phyloP scores from a whole-genome alignment of 2,888 invertebrate species.

The Ecdyonurus torrentis region DNA sequence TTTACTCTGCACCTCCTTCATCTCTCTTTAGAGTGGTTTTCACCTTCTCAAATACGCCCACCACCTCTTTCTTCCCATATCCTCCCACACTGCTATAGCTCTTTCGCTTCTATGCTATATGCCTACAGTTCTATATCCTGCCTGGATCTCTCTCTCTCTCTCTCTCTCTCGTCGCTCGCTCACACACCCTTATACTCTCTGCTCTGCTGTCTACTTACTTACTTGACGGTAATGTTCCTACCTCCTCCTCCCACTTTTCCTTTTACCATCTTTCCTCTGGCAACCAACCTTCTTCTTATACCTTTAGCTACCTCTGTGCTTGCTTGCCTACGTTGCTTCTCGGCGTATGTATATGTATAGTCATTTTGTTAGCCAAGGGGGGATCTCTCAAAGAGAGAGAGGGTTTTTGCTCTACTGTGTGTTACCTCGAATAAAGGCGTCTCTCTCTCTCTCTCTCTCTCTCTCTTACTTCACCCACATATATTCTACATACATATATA shows the following conservation, averaged over 20 bases:
- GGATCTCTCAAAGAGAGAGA: not conserved
- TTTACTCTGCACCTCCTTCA: constrained; percentile 12
- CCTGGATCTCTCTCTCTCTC: not conserved
- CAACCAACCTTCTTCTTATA: not conserved
- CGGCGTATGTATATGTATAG: not conserved
- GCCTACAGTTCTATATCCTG: constrained; percentile 13
- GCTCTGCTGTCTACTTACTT: not conserved
- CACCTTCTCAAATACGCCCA: constrained; percentile 17
- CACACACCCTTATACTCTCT: not conserved
- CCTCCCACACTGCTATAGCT: constrained; percentile 8
- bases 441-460: not conserved
- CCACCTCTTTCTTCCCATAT: constrained; percentile 2
- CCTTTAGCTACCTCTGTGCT: not conserved
- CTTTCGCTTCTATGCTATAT: not conserved
- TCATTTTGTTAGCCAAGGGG: not conserved
- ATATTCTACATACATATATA: not conserved
- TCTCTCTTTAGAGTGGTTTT: constrained; percentile 15
- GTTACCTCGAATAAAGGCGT: not conserved
- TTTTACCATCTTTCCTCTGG: not conserved
- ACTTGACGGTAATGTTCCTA: not conserved
- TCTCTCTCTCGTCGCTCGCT: not conserved
- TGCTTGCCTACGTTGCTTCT: not conserved
- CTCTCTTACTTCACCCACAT: not conserved
- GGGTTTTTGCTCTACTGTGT: not conserved
- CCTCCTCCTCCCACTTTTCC: not conserved